phyloP scores from a whole-genome alignment of 1,140 invertebrate genomes.

The Sarcophaga bullata region DNA sequence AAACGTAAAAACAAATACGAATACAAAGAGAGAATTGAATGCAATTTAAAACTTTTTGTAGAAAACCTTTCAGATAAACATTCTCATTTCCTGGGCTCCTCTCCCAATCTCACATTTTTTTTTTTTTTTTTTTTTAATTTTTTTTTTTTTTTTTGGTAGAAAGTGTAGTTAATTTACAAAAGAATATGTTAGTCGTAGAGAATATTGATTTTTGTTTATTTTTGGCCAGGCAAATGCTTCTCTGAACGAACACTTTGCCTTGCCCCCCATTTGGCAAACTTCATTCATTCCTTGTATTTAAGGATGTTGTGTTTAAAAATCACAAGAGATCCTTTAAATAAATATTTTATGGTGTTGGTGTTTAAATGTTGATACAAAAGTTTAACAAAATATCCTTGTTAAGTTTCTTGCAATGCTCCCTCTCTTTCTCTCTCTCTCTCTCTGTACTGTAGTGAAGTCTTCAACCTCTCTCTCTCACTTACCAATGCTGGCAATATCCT shows the following conservation, averaged over 20 bases:
- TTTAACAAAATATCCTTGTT: constrained; percentile 19
- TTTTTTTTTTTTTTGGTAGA: not conserved
- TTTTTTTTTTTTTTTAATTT: too few species aligned
- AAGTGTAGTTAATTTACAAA: not conserved
- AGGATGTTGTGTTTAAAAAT: not conserved
- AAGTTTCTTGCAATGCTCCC: not conserved
- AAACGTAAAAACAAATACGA: not conserved
- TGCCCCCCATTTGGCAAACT: not conserved
- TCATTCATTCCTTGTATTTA: not conserved
- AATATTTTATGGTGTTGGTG: constrained; percentile 16
- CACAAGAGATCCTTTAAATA: constrained; percentile 11
- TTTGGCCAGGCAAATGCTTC: not conserved
- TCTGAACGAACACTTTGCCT: not conserved
- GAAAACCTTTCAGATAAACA: too few species aligned
- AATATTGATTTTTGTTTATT: not conserved
- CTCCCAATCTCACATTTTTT: too few species aligned
- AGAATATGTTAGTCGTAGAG: not conserved
- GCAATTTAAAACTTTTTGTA: not conserved
- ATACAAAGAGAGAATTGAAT: not conserved
- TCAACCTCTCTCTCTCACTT: not conserved
- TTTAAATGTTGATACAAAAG: constrained; percentile 22
- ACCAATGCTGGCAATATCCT: not conserved
- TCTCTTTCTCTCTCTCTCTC: not conserved
- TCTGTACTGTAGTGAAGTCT: too few species aligned
- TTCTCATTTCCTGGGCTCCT: too few species aligned